phyloP scores from a whole-genome alignment of 2,888 invertebrate species.

The Omphaloscelis lunosa region DNA sequence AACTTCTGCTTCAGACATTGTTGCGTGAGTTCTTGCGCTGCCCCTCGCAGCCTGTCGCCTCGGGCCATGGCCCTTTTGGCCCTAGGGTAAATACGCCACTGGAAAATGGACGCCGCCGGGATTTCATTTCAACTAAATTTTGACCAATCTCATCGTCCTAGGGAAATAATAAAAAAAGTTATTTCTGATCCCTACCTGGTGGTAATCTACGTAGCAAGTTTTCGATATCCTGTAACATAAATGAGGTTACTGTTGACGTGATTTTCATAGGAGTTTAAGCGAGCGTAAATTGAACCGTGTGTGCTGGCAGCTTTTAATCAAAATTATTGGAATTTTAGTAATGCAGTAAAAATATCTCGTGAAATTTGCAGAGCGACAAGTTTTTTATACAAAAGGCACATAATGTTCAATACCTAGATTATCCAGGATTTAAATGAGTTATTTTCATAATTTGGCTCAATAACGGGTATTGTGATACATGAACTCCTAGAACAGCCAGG shows the following conservation, averaged over 20 bases:
- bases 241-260: background rate
- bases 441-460: background rate
- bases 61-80: too few relatives aligned
- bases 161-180: background rate
- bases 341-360: background rate
- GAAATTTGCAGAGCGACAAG: background rate
- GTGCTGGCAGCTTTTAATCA: background rate
- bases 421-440: background rate
- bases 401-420: background rate
- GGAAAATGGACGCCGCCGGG: slow-evolving; percentile 9
- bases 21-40: too few relatives aligned
- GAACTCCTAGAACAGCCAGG: background rate
- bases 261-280: background rate
- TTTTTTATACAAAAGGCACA: background rate
- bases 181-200: background rate
- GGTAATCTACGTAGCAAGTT: background rate
- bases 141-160: background rate
- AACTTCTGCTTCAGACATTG: too few relatives aligned
- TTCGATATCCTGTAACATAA: slow-evolving; percentile 4
- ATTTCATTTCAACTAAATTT: slow-evolving; percentile 19
- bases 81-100: too few relatives aligned
- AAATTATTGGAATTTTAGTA: background rate
- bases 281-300: background rate
- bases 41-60: too few relatives aligned
- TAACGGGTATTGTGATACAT: background rate